Percentiles rank a stretch among this genome's conserved stretches.
Evolutionary conservation across 30 jellyfish, hydroid and myxozoan species (phyloP).

Genomic region (Turritopsis dohrnii): DNA sequence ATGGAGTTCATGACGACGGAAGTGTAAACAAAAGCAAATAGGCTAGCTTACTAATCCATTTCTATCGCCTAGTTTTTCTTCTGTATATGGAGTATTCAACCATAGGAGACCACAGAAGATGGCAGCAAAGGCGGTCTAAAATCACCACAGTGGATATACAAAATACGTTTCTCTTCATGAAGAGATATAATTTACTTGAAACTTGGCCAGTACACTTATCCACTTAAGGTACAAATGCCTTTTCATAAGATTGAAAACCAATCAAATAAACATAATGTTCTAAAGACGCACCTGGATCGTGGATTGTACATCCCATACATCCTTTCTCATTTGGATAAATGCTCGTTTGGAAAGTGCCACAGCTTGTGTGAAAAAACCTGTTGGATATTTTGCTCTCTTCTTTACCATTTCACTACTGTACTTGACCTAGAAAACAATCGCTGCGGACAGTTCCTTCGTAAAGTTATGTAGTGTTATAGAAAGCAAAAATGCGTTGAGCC

Average conservation of each 20-base stretch:
- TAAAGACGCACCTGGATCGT: constrained; percentile 38
- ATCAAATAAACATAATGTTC: neutral
- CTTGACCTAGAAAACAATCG: neutral
- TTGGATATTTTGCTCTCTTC: constrained; percentile 40
- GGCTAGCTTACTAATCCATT: constrained; percentile 50
- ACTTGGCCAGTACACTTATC: no score
- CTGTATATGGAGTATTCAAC: constrained; percentile 59
- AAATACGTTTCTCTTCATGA: no score
- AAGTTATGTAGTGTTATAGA: no score
- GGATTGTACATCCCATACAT: constrained; percentile 44
- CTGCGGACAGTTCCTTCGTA: no score
- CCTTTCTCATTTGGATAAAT: constrained; percentile 46
- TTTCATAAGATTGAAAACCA: neutral
- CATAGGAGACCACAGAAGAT: constrained; percentile 36
- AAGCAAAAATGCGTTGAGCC: no score
- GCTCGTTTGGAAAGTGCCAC: constrained; percentile 44
- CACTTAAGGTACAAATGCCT: neutral
- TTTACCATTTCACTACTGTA: neutral
- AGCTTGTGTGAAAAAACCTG: constrained; percentile 46
- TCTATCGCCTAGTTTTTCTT: constrained; percentile 37
- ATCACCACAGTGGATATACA: no score
- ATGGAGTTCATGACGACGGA: neutral
- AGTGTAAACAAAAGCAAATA: neutral
- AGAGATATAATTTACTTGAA: no score
- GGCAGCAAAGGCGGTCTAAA: constrained; percentile 41